Conservation (phyloP, 2,888 invertebrate genomes). For the Camponotus fellah region DNA sequence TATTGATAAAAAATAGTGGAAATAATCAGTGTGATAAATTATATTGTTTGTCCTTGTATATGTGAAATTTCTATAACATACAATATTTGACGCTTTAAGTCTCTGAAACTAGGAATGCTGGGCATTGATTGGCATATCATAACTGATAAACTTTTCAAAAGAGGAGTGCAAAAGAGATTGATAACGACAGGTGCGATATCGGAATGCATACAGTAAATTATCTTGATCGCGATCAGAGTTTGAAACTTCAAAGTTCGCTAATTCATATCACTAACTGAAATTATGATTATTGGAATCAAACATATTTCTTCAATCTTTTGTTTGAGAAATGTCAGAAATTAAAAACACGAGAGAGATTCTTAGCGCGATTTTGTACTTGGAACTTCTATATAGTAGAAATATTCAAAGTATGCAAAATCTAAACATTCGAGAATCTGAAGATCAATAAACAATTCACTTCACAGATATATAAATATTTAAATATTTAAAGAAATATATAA, state of each 20-base stretch:
- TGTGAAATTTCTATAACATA: no score
- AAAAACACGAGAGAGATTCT: background rate
- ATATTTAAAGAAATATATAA: no score
- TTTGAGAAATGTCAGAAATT: background rate
- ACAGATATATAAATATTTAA: no score
- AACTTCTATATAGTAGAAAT: background rate
- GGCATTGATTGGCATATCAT: no score
- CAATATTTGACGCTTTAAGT: no score
- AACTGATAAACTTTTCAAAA: background rate
- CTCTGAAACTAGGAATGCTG: no score
- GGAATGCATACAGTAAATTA: conserved; percentile 11
- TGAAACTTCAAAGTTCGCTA: background rate
- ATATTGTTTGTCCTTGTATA: no score
- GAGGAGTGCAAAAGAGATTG: background rate
- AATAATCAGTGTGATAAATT: no score
- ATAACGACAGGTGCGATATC: background rate
- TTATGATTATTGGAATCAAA: background rate
- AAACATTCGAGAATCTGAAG: background rate
- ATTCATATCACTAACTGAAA: background rate
- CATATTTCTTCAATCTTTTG: background rate
- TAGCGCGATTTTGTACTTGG: background rate
- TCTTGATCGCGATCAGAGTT: conserved; percentile 61
- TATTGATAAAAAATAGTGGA: no score
- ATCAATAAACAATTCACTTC: background rate
- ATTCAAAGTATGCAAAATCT: background rate